Conservation (phyloP, 2,797 vertebrate species). For the Falco concolor region DNA sequence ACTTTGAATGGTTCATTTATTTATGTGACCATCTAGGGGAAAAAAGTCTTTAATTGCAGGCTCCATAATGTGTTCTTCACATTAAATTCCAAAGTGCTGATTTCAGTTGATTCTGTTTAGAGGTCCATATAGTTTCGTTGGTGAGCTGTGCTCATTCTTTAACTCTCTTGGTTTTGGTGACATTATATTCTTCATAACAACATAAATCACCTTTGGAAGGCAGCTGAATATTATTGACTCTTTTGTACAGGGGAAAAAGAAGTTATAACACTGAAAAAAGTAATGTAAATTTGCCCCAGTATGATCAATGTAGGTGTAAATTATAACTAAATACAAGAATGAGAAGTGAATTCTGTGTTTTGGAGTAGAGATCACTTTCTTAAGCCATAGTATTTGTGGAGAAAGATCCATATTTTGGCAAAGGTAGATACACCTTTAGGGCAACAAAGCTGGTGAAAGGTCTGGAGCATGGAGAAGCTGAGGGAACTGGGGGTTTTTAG, state of each 20-base stretch:
- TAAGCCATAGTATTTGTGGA: not conserved
- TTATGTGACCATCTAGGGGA: slow-evolving; percentile 68
- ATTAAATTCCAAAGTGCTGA: slow-evolving; percentile 68
- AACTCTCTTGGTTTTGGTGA: slow-evolving; percentile 3
- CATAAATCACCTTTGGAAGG: not conserved
- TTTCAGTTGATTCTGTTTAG: slow-evolving; percentile 63
- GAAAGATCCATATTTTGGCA: not conserved
- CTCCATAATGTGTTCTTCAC: slow-evolving; percentile 66
- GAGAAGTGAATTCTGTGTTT: not conserved
- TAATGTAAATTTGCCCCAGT: not conserved
- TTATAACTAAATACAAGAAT: not conserved
- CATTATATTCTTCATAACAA: not conserved
- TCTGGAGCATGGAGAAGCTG: no score
- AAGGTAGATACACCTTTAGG: not conserved
- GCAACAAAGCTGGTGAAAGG: no score
- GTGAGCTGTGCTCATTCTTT: slow-evolving; percentile 14
- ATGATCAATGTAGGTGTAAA: not conserved
- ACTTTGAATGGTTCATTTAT: slow-evolving; percentile 63
- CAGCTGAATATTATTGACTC: not conserved
- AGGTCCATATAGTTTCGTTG: slow-evolving; percentile 58
- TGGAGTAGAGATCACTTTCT: not conserved
- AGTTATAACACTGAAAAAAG: not conserved
- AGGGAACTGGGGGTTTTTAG: no score
- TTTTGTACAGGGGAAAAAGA: not conserved
- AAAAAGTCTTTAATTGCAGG: slow-evolving; percentile 64